These are phyloP conservation scores for Ametastegia equiseti DNA, from an alignment of 2,888 invertebrate genomes.

Conservation along the genomic window DNA sequence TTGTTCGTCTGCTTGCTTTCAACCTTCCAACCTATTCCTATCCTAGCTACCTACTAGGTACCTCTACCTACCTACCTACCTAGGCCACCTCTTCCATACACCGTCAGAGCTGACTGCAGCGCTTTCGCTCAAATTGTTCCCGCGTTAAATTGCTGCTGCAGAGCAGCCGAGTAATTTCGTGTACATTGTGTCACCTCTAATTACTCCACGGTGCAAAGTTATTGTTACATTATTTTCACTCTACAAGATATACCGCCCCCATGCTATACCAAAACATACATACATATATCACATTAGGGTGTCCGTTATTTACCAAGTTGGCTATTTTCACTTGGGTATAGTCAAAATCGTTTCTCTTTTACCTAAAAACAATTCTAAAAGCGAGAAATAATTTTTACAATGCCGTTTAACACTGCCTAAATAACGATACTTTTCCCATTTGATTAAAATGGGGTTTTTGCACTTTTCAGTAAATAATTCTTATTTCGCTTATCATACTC, in stretches of 20 bases:
- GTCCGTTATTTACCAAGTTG: too few species aligned
- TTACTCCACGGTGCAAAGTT: constrained; percentile 43
- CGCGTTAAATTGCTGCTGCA: constrained; percentile 43
- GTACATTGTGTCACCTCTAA: constrained; percentile 46
- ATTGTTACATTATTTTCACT: constrained; percentile 39
- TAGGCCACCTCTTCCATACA: neutral
- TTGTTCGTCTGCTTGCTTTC: neutral
- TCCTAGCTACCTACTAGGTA: neutral
- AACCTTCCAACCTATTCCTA: neutral
- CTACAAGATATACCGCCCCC: neutral
- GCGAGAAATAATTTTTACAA: too few species aligned
- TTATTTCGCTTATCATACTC: too few species aligned
- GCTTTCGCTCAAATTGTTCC: constrained; percentile 47
- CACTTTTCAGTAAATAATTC: too few species aligned
- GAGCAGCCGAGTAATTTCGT: constrained; percentile 39
- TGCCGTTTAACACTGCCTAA: too few species aligned
- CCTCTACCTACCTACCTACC: neutral
- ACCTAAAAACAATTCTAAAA: too few species aligned
- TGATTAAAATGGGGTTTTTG: too few species aligned
- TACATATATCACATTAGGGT: neutral
- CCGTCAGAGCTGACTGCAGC: constrained; percentile 39
- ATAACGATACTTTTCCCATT: too few species aligned
- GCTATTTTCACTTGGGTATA: too few species aligned
- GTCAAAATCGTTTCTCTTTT: too few species aligned
- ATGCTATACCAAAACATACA: neutral